Evolutionary conservation across 2,113 vertebrate genomes (phyloP), one percentile per base, ranked within the genome.

Genomic region (Tyrannus savana): DNA sequence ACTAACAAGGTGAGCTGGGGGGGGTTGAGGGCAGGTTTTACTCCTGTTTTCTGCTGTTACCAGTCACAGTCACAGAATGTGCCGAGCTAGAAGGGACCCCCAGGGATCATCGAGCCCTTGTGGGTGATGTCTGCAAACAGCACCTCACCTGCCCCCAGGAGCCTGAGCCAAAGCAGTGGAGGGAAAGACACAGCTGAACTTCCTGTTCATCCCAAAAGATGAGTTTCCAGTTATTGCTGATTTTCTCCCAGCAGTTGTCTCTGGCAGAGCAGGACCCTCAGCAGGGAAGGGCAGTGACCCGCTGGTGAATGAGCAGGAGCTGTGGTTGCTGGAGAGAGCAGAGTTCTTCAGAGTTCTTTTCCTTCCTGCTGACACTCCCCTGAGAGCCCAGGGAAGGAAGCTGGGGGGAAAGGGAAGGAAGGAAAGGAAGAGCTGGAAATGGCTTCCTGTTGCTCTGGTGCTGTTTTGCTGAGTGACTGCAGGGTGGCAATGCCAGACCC

Each of bases 391-490:
- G 44, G 79, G 79, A 83, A 62, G 55, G 83, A 68, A 68, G 39
- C 10, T 13, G 18, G 19, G 24, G 42, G 47, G 30, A 30, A 19
- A 37, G 39, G 49, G n/a, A n/a, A n/a, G 33, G 81, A 49, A 39
- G 85, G 75, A 86, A 67, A 67, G 76, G 69, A 91, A 85, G 55
- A 49, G 67, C 82, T 94, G 93, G 92, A 84, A 93, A 47, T 88
- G 90, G 71, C 80, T 90, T 93, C 79, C 81, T 90, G 30, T 75
- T 92, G 50, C 96, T 91, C 72, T 15, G 13, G 46, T 91, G 89
- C 56, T 17, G 12, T 90, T 95, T 69, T 85, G 44, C 75, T 49
- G 87, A 49, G 30, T 84, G 85, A 19, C 77, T 39, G 39, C 84
- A 35, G 92, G 91, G 92, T 55, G 94, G 90, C 92, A 93, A 3